Percentiles rank a stretch among this genome's conserved stretches.
Conservation (phyloP, 2,888 invertebrate genomes). For the Papilio demoleus region DNA sequence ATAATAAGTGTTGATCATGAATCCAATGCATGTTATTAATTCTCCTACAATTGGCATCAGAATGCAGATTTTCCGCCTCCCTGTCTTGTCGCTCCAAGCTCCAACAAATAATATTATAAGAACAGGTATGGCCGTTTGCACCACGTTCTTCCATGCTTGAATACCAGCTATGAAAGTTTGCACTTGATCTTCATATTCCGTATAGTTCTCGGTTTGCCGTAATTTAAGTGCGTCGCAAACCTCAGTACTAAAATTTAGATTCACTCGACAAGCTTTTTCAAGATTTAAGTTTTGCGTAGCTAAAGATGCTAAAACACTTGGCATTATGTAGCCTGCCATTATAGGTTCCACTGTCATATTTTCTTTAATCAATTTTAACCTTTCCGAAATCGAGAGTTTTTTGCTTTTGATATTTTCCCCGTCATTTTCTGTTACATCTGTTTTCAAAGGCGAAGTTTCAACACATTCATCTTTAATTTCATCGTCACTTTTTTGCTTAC, state of each 20-base stretch:
- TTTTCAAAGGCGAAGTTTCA: slow-evolving; percentile 63
- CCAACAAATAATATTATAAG: slow-evolving; percentile 92
- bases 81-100: slow-evolving; percentile 89
- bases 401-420: slow-evolving; percentile 9
- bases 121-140: slow-evolving; percentile 92
- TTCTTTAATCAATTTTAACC: slow-evolving; percentile 66
- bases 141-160: slow-evolving; percentile 92
- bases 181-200: slow-evolving; percentile 83
- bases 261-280: slow-evolving; percentile 93
- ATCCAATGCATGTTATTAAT: slow-evolving; percentile 89
- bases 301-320: slow-evolving; percentile 86
- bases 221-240: slow-evolving; percentile 90
- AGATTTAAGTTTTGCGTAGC: slow-evolving; percentile 92
- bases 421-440: slow-evolving; percentile 45
- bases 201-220: slow-evolving; percentile 86
- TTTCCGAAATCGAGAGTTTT: slow-evolving; percentile 61
- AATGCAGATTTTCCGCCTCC: slow-evolving; percentile 90
- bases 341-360: slow-evolving; percentile 88
- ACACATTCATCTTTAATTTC: slow-evolving; percentile 51
- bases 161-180: slow-evolving; percentile 89
- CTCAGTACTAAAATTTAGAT: slow-evolving; percentile 87
- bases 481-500: slow-evolving; percentile 47
- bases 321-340: slow-evolving; percentile 84
- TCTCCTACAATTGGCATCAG: slow-evolving; percentile 92
- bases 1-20: slow-evolving; percentile 90